Evolutionary conservation across 2,113 vertebrate species (phyloP).

Genomic region (Centropristis striata): DNA sequence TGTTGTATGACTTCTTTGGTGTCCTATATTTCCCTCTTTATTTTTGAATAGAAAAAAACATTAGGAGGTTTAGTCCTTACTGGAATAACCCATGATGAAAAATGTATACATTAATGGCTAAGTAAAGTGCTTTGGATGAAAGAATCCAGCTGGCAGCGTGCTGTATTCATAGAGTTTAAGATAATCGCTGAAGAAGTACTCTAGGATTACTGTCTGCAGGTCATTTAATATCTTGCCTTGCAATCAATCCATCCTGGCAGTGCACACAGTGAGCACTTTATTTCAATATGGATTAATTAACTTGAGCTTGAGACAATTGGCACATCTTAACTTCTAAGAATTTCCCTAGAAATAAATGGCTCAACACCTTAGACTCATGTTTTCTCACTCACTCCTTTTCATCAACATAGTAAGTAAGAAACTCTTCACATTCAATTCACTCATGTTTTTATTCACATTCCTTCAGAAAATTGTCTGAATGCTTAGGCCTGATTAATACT

Average conservation of each 20-base stretch:
- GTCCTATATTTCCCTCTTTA: no score
- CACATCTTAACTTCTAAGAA: neutral
- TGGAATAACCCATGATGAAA: neutral
- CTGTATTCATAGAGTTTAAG: slow-evolving; percentile 3
- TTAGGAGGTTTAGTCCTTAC: neutral
- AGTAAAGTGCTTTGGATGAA: neutral
- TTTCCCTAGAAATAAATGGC: slow-evolving; percentile 1
- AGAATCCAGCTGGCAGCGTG: slow-evolving; percentile 13
- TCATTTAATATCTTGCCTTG: neutral
- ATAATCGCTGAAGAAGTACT: slow-evolving; percentile 22
- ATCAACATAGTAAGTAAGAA: neutral
- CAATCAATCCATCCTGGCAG: slow-evolving; percentile 7
- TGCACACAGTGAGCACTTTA: slow-evolving; percentile 5
- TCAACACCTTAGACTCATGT: neutral
- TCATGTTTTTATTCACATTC: neutral
- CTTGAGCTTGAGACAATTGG: neutral
- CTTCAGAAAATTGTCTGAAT: neutral
- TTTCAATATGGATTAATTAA: neutral
- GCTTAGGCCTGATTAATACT: neutral
- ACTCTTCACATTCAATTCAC: no score
- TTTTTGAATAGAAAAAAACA: neutral
- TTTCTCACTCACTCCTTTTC: neutral
- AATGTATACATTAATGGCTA: slow-evolving; percentile 1
- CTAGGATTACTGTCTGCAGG: neutral
- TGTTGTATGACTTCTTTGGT: neutral